Base-by-base conservation (phyloP, 2,888 invertebrate species). In the Eumerus sabulonum region DNA sequence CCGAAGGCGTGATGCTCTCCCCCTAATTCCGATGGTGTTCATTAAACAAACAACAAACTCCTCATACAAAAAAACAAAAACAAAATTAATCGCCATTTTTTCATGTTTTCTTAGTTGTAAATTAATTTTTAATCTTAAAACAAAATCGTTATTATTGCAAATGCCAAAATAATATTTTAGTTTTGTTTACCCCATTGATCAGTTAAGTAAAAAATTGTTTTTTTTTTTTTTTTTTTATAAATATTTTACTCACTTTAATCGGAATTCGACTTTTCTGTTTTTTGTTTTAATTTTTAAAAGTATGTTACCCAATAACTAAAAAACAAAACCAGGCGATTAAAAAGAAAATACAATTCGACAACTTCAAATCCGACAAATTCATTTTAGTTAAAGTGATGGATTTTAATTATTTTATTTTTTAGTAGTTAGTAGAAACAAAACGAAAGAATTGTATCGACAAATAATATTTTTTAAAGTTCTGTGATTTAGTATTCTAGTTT, bases 1-100 rank as follows among this genome's bases (percentile, higher is more conserved):
- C 93, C 93, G 83, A 93, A 93, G 90, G 84, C 87, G 86, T 88
- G 86, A 87, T 86, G 36, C n/a, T 14, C 3, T 16, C 12, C 40
- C 12, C 40, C 47, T 45, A 12, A 54, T 40, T 9, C 62, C 42
- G 45, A n/a, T 38, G 17, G 38, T 40, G 38, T 53, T 27, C 16
- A 50, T 36, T 12, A 40, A 4, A 40, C 40, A 40, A 40, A 13
- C 38, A 19, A 18, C 11, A 40, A 54, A 48, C 54, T 40, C 62
- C 42, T 63, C 48, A 14, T 44, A 19, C 45, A 45, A 40, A 14
- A 2, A 50, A 47, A 48, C 35, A 38, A 42, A 40, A 12, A 47
- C 27, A 42, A 1, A 54, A 67, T 62, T 67, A 66, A 56, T 64
- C 63, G 73, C 77, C 77, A 79, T 79, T 57, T 48, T 71, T 63